Conservation (phyloP, 1,140 invertebrate species). For the Philotrypesis tridentata region DNA sequence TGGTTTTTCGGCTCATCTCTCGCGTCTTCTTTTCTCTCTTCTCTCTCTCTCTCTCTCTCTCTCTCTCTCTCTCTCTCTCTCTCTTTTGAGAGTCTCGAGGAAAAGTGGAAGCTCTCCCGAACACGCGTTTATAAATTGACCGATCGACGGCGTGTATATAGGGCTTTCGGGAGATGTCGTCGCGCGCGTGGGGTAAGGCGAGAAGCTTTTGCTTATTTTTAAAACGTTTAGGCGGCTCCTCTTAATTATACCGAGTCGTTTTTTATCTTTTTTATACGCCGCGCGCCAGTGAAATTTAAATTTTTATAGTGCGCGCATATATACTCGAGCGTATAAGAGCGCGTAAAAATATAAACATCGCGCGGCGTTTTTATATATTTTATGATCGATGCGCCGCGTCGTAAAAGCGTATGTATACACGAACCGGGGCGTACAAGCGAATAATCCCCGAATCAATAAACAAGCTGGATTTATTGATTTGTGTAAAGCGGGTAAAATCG, state of each 20-base stretch:
- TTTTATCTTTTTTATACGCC: no score
- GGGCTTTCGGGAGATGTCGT: not conserved
- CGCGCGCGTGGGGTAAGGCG: not conserved
- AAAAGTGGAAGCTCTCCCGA: not conserved
- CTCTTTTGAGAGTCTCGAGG: not conserved
- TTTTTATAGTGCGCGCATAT: no score
- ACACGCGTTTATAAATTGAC: conserved; percentile 31
- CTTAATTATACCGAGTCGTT: not conserved
- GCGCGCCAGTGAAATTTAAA: no score
- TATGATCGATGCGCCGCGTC: no score
- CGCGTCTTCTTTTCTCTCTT: not conserved
- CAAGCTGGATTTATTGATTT: no score
- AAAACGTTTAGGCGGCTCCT: not conserved
- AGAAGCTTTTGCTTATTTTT: not conserved
- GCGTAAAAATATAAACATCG: no score
- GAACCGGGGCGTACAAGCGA: no score
- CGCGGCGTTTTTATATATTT: no score
- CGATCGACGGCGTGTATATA: conserved; percentile 18
- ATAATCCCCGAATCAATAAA: no score
- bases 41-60: not conserved
- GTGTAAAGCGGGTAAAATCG: no score
- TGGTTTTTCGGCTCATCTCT: conserved; percentile 24
- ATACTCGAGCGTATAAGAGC: no score
- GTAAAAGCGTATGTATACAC: no score
- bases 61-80: not conserved